These are phyloP conservation scores for Tipula confusa DNA, from an alignment of 2,888 invertebrate species.

Conservation along the genomic window DNA sequence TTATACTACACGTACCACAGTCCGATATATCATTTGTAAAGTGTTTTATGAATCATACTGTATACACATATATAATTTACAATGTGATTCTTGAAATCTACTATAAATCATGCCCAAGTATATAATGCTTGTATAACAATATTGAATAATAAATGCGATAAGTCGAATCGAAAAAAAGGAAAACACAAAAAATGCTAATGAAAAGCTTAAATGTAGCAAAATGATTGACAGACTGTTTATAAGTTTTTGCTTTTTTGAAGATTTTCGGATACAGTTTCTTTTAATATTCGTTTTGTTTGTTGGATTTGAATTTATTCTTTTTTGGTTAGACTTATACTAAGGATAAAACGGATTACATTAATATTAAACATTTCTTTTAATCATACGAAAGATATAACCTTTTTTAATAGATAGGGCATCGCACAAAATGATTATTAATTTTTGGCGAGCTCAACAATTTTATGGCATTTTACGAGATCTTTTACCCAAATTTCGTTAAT, in stretches of 20 bases:
- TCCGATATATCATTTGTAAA: too few species aligned
- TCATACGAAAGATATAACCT: too few species aligned
- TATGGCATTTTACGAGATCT: too few species aligned
- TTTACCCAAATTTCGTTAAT: too few species aligned
- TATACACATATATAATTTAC: not conserved
- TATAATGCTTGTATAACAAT: not conserved
- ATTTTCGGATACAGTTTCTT: not conserved
- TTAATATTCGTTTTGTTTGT: not conserved
- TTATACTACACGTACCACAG: too few species aligned
- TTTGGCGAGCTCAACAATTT: too few species aligned
- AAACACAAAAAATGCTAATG: not conserved
- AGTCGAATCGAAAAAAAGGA: not conserved
- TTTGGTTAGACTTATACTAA: not conserved
- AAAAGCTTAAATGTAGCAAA: not conserved
- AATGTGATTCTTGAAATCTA: not conserved
- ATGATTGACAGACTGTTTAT: not conserved
- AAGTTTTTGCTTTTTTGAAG: not conserved
- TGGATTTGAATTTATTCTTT: not conserved
- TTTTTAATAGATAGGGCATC: too few species aligned
- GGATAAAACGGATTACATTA: not conserved
- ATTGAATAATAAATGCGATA: not conserved
- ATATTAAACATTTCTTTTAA: too few species aligned
- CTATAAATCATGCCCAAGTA: not conserved
- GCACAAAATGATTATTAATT: too few species aligned
- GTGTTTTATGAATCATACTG: too few species aligned